These are phyloP conservation scores for Rutilus rutilus DNA, from an alignment of 2,113 vertebrate species.

Conservation along the genomic window DNA sequence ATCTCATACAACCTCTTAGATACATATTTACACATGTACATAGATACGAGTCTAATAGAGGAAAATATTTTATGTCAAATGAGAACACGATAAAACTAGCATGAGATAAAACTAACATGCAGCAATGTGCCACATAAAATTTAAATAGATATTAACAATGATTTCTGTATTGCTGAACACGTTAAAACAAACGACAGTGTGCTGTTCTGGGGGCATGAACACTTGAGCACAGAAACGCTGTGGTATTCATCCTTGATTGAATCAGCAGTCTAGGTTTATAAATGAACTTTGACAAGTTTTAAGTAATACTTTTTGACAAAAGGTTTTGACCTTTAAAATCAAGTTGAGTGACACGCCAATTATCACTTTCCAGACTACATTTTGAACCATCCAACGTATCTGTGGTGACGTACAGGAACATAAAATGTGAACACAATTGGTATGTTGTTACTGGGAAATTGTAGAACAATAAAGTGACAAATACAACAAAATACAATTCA, in stretches of 20 bases:
- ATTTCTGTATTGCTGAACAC: conserved; percentile 47
- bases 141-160: conserved; percentile 64
- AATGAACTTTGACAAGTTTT: not conserved
- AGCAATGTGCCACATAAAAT: conserved; percentile 79
- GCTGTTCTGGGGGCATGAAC: not conserved
- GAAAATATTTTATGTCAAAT: conserved; percentile 69
- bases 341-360: not conserved
- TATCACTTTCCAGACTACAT: conserved; percentile 5
- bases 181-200: conserved; percentile 57
- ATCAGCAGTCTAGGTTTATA: not conserved
- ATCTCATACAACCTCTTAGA: conserved; percentile 72
- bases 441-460: not conserved
- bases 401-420: not conserved
- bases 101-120: conserved; percentile 57
- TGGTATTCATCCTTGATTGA: not conserved
- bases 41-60: conserved; percentile 67
- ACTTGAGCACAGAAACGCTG: not conserved
- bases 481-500: conserved; percentile 53
- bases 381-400: not conserved
- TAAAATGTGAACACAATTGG: conserved; percentile 5
- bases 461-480: conserved; percentile 32
- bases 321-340: not conserved
- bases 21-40: conserved; percentile 82
- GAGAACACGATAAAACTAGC: conserved; percentile 67
- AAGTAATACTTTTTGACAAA: not conserved